phyloP scores from a whole-genome alignment of 2,797 vertebrate species.

The Pempheris klunzingeri region DNA sequence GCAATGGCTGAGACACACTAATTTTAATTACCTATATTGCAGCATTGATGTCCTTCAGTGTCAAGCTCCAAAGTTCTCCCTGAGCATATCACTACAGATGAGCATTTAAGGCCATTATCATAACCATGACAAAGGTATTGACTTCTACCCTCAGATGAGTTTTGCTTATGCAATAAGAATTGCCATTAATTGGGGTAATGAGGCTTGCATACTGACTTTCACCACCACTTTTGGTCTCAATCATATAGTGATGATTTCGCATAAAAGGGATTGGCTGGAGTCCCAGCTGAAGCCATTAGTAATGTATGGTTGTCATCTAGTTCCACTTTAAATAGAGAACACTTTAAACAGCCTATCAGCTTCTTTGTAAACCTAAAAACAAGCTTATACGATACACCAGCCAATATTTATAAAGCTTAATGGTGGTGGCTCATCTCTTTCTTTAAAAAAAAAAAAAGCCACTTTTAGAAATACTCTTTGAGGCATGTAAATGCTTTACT shows the following conservation, averaged over 20 bases:
- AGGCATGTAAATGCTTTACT: constrained; percentile 13
- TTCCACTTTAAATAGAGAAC: constrained; percentile 35
- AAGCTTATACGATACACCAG: not conserved
- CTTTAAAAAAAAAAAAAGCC: not conserved
- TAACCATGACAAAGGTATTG: constrained; percentile 81
- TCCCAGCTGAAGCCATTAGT: constrained; percentile 60
- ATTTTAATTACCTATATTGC: constrained; percentile 79
- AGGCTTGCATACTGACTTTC: constrained; percentile 76
- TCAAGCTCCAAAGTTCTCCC: constrained; percentile 68
- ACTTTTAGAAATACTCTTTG: not conserved
- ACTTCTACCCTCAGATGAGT: constrained; percentile 78
- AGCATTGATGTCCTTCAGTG: constrained; percentile 79
- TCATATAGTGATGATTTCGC: constrained; percentile 79
- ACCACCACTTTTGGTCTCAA: constrained; percentile 75
- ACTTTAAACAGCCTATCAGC: constrained; percentile 5
- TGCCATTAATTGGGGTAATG: constrained; percentile 83
- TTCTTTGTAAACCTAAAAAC: constrained; percentile 23
- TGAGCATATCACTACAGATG: constrained; percentile 66
- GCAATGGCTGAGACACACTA: constrained; percentile 68
- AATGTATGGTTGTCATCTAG: constrained; percentile 54
- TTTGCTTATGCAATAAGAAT: constrained; percentile 83
- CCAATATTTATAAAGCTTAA: constrained; percentile 30
- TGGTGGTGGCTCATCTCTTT: constrained; percentile 9
- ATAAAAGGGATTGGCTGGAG: constrained; percentile 66
- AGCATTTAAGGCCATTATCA: constrained; percentile 77